Base-by-base conservation (phyloP, 2,113 vertebrate genomes). In the Ardeotis arabs region DNA sequence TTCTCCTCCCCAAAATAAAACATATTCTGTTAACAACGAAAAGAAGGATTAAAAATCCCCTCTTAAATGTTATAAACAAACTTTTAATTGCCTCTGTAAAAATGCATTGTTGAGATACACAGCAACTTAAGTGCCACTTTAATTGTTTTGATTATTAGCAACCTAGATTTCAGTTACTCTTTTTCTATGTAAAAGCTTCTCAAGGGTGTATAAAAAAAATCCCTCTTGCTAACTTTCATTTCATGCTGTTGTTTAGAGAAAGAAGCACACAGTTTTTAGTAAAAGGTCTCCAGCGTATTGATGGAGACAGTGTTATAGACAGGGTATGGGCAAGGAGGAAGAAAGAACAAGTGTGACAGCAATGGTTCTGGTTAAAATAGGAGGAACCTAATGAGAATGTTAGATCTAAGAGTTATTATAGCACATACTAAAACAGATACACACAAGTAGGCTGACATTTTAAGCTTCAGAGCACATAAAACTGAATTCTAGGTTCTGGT, bases 111-210 rank as follows among this genome's bases (percentile, higher is more conserved):
- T 97, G 82, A 93, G 72, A 91, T 94, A 64, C 58, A 95, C 25
- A 92, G 76, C 7, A 79, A 90, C 33, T 90, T 79, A 84, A 93
- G 49, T 69, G 39, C 10, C 78, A 66, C 74, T 87, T 96, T 91
- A 97, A 96, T 93, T 89, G 59, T 49, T 93, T 96, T 95, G 88
- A 76, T 97, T 96, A 76, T 95, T 90, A 91, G 33, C 41, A 93
- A 86, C 72, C 91, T 93, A 95, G 64, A 93, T 93, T 93, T 95
- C 87, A 84, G 62, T 70, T 82, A 52, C 53, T 83, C 6, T 67
- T 97, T 94, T 88, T 22, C 37, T 25, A 53, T 44, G 29, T 89
- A 93, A 95, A 97, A 91, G 4, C 25, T 89, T 69, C 89, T 94
- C 64, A 41, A 83, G 75, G 25, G 31, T 89, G 33, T 87, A 63